Base-by-base conservation (phyloP, 2,888 invertebrate genomes). In the Cotesia congregata region DNA sequence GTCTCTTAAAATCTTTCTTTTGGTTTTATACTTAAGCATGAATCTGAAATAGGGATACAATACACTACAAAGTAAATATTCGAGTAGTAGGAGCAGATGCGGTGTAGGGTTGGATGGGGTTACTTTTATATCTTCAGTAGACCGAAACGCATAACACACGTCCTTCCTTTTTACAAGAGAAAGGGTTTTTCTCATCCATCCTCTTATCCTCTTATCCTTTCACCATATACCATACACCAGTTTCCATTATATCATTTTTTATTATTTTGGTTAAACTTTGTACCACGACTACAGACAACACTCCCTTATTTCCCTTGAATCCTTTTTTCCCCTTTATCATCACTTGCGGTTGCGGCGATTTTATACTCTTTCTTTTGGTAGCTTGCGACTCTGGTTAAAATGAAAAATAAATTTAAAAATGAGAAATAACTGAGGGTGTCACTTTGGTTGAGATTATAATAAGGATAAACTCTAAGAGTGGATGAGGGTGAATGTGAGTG, bases 51-150 rank as follows among this genome's bases (percentile, higher is more conserved):
- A 30, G 30, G 30, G 30, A 30, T 30, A 30, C 30, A 30, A 30
- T 30, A 30, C 3, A 30, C 30, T 30, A 30, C 3, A 30, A 30
- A 30, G 3, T 30, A 30, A 30, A 30, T 30, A 30, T 30, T 60
- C 9, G 12, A 12, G 50, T 50, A 50, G 41, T 65, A 65, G 12
- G 9, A 30, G 65, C 6, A 12, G 50, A 50, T 50, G 50, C 12
- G 50, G 7, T 50, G 50, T 50, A 50, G 50, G 1, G 15, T 20
- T 38, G 59, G 15, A 30, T 65, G 65, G 7, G 65, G 7, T 60
- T 39, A 30, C 73, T 73, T 73, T 73, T 67, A 73, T 73, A 65
- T 73, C 73, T 67, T 73, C 67, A 67, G 73, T 12, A 73, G 73
- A 73, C 73, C 67, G 67, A 67, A 73, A 73, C 59, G 61, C 15